These are phyloP conservation scores for Acanthoscelides obtectus DNA, from an alignment of 2,888 invertebrate species.

Conservation along the genomic window DNA sequence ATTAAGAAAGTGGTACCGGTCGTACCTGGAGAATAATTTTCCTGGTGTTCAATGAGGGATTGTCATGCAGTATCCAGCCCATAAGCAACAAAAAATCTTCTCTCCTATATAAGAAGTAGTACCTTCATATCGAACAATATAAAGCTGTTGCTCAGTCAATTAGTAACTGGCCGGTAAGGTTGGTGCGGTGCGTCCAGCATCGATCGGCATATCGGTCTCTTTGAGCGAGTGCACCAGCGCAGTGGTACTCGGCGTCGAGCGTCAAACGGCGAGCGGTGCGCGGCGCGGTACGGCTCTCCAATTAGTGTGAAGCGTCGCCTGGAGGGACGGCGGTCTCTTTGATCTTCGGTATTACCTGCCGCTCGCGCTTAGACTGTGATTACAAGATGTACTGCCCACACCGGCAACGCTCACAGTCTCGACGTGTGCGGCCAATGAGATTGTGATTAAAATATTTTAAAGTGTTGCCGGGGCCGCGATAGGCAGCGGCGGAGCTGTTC, in stretches of 20 bases:
- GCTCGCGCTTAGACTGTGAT: constrained; percentile 40
- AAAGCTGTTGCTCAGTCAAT: not conserved
- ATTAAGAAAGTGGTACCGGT: too few relatives aligned
- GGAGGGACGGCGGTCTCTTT: constrained; percentile 46
- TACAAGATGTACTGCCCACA: constrained; percentile 6
- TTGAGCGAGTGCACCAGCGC: not conserved
- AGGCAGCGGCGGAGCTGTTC: not conserved
- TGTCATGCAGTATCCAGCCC: too few relatives aligned
- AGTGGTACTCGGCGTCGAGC: not conserved
- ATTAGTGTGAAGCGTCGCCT: constrained; percentile 51
- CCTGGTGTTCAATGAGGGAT: too few relatives aligned
- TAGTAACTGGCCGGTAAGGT: not conserved
- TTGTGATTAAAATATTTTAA: constrained; percentile 43
- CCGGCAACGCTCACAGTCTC: constrained; percentile 31
- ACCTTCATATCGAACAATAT: not conserved
- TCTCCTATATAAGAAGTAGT: not conserved
- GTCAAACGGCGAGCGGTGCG: constrained; percentile 26
- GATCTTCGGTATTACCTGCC: constrained; percentile 48
- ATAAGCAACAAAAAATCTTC: too few relatives aligned
- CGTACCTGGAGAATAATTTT: too few relatives aligned
- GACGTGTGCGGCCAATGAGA: constrained; percentile 33
- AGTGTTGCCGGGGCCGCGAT: constrained; percentile 23
- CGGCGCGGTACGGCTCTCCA: constrained; percentile 45
- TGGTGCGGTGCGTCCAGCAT: not conserved
- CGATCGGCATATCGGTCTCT: not conserved